phyloP scores from a whole-genome alignment of 2,888 invertebrate species.

The Pilophorus perplexus region DNA sequence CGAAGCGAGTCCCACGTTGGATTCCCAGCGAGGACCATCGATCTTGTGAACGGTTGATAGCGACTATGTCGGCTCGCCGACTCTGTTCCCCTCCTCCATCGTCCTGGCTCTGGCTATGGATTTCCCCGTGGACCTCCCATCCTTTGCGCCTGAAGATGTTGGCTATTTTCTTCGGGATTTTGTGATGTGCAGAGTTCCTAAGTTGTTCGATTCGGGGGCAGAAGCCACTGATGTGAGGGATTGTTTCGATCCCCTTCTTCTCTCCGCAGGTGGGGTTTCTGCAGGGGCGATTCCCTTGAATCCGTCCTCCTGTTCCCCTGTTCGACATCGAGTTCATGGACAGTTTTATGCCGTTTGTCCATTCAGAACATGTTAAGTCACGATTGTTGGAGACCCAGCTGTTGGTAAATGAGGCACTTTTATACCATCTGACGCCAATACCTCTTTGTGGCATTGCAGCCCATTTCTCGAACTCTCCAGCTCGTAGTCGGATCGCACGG shows the following conservation, averaged over 20 bases:
- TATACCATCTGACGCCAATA: neutral
- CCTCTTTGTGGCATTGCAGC: neutral
- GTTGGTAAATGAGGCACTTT: neutral
- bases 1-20: too few species aligned
- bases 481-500: neutral
- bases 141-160: neutral
- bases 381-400: neutral
- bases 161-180: too few species aligned
- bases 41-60: neutral
- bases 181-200: neutral
- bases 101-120: neutral
- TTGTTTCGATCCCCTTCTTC: neutral
- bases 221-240: neutral
- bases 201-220: neutral
- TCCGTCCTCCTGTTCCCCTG: conserved; percentile 3
- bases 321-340: conserved; percentile 1
- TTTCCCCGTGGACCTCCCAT: neutral
- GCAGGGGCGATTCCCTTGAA: conserved; percentile 11
- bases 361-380: neutral
- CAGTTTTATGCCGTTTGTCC: conserved; percentile 3
- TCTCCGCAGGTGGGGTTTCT: neutral
- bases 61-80: neutral
- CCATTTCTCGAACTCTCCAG: neutral
- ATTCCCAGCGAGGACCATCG: neutral
- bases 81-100: neutral